These are phyloP conservation scores for Zoroaster sp. DNA, from an alignment of 53 echinoderm and acorn worm genomes.

Conservation along the genomic window DNA sequence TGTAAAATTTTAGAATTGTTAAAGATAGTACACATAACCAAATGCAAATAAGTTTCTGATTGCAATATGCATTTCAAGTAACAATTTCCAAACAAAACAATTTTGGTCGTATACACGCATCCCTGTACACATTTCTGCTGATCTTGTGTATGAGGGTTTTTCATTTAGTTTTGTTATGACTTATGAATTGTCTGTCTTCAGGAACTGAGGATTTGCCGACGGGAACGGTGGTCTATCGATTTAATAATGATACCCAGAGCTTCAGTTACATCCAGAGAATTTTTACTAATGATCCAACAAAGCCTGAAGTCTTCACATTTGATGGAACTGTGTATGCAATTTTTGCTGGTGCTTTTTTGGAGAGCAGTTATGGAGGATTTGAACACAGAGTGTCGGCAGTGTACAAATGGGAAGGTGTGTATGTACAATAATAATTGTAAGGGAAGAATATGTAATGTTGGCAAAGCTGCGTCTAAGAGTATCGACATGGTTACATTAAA, in stretches of 20 bases:
- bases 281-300: background rate
- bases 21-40: too few species aligned
- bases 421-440: too few species aligned
- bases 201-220: background rate
- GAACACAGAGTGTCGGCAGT: slow-evolving; percentile 36
- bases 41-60: too few species aligned
- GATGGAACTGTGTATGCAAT: slow-evolving; percentile 9
- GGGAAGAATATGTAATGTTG: background rate
- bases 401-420: slow-evolving; percentile 68
- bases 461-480: too few species aligned
- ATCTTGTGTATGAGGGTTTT: too few species aligned
- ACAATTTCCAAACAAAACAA: too few species aligned
- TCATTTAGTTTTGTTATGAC: background rate
- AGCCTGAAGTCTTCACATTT: slow-evolving; percentile 1
- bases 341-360: slow-evolving; percentile 31
- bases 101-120: too few species aligned
- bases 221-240: slow-evolving; percentile 36
- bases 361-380: background rate
- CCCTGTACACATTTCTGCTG: too few species aligned
- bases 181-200: background rate
- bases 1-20: too few species aligned
- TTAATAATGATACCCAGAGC: background rate
- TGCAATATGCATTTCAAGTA: too few species aligned
- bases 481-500: too few species aligned
- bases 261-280: slow-evolving; percentile 57